These are phyloP conservation scores for Zaprionus inermis DNA, from an alignment of 1,140 invertebrate species.

Conservation along the genomic window DNA sequence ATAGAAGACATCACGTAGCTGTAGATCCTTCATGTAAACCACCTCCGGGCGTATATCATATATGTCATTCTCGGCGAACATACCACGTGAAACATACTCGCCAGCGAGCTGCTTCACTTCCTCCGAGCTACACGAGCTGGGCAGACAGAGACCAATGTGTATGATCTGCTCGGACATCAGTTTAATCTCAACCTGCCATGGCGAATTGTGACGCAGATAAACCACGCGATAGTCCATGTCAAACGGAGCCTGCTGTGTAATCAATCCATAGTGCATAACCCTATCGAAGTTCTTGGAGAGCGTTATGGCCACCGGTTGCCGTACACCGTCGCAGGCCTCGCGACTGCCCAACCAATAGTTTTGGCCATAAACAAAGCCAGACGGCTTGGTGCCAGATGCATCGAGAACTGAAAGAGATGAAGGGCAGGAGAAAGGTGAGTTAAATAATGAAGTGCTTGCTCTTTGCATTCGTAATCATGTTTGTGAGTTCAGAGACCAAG, in stretches of 20 bases:
- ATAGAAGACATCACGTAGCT: constrained; percentile 69
- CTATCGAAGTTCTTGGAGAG: constrained; percentile 79
- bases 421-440: neutral
- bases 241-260: constrained; percentile 76
- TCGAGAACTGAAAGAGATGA: constrained; percentile 65
- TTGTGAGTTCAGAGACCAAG: neutral
- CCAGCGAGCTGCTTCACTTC: constrained; percentile 70
- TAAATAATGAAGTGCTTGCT: neutral
- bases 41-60: constrained; percentile 77
- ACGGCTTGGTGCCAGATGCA: constrained; percentile 75
- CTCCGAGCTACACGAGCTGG: constrained; percentile 60
- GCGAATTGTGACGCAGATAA: constrained; percentile 77
- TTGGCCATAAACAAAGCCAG: constrained; percentile 81
- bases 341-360: constrained; percentile 83
- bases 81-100: constrained; percentile 58
- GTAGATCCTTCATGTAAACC: constrained; percentile 81
- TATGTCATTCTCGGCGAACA: constrained; percentile 75
- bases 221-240: constrained; percentile 79
- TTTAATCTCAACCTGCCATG: constrained; percentile 83
- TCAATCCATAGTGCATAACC: constrained; percentile 77
- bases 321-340: constrained; percentile 74
- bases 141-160: constrained; percentile 80
- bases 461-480: neutral
- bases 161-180: constrained; percentile 83
- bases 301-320: constrained; percentile 72